Conservation (phyloP, 2,797 vertebrate species). For the Hirundo rustica region DNA sequence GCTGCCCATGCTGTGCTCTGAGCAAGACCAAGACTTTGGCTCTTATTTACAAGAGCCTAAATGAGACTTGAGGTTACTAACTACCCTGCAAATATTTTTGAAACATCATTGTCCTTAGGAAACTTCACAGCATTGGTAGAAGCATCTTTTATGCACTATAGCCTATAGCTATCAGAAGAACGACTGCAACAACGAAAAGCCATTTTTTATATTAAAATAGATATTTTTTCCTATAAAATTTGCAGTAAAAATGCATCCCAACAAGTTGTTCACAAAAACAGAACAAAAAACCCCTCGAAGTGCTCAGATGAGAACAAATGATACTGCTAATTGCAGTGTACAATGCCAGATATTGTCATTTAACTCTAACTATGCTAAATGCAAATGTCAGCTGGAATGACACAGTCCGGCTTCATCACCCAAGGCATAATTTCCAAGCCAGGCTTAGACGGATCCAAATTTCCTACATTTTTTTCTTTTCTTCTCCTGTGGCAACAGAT, state of each 20-base stretch:
- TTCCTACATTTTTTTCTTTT: slow-evolving; percentile 62
- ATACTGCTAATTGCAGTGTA: slow-evolving; percentile 24
- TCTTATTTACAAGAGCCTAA: background rate
- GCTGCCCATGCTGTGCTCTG: background rate
- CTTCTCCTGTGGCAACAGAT: slow-evolving; percentile 47
- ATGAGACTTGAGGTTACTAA: background rate
- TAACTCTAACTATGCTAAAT: slow-evolving; percentile 27
- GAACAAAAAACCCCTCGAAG: background rate
- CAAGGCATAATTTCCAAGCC: slow-evolving; percentile 45
- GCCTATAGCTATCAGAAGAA: background rate
- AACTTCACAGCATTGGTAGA: background rate
- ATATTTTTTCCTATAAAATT: background rate
- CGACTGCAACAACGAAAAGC: background rate
- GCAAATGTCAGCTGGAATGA: slow-evolving; percentile 44
- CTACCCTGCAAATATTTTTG: background rate
- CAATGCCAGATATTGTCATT: slow-evolving; percentile 33
- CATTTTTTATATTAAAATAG: background rate
- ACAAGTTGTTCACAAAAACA: background rate
- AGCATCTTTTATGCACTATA: background rate
- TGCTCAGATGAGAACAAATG: slow-evolving; percentile 20
- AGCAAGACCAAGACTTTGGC: background rate
- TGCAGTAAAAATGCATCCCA: background rate
- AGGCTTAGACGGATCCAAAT: slow-evolving; percentile 18
- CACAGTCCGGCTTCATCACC: slow-evolving; percentile 40
- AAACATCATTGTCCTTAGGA: background rate